A percentile compares a stretch with the other conserved stretches of the same genome.
Conservation (phyloP, 2,888 invertebrate species). For the Cantharis rustica region DNA sequence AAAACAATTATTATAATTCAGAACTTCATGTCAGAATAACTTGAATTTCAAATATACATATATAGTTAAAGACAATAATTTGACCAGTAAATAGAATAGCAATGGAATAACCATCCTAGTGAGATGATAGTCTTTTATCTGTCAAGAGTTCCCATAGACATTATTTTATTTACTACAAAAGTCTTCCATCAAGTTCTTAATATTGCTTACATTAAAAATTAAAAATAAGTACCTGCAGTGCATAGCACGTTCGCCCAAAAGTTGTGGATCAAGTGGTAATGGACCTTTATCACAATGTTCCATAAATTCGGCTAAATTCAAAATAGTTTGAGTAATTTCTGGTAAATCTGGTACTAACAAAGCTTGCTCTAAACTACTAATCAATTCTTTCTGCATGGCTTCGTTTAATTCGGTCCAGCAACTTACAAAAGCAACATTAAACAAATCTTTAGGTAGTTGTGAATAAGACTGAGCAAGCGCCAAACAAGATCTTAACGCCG, state of each 20-base stretch:
- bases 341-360: constrained; percentile 91
- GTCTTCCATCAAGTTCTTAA: not conserved
- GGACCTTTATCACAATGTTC: constrained; percentile 98
- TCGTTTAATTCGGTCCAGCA: constrained; percentile 96
- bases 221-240: constrained; percentile 71
- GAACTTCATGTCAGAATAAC: no score
- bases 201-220: not conserved
- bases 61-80: no score
- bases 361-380: constrained; percentile 86
- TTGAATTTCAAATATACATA: no score
- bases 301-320: constrained; percentile 99
- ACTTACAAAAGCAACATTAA: constrained; percentile 98
- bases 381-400: constrained; percentile 80
- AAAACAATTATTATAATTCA: no score
- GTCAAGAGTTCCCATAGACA: no score
- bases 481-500: constrained; percentile 89
- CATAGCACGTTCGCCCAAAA: constrained; percentile 93
- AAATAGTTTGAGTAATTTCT: constrained; percentile 93
- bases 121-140: no score
- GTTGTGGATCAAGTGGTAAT: constrained; percentile 83
- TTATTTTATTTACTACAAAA: no score
- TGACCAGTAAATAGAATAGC: no score
- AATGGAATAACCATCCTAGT: no score
- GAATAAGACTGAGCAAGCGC: constrained; percentile 93
- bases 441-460: constrained; percentile 92